Percentiles rank a stretch among this genome's conserved stretches.
Evolutionary conservation across 1,140 invertebrate genomes (phyloP).

Genomic region (Dermatophagoides farinae): DNA sequence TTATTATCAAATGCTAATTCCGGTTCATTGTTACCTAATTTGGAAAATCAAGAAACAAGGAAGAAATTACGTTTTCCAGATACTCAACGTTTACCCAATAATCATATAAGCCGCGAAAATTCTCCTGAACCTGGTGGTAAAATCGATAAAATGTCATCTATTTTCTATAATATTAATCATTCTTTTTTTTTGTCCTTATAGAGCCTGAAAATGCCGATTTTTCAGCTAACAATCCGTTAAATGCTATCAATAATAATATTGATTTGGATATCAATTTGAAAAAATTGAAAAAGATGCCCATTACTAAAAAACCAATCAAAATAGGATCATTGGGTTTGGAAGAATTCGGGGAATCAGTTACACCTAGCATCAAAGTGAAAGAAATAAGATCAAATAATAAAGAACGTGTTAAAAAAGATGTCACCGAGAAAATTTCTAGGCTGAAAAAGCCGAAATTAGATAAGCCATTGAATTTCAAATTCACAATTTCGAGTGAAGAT

Average conservation of each 20-base stretch:
- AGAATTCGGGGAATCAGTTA: not conserved
- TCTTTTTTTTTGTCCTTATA: no score
- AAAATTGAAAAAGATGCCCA: not conserved
- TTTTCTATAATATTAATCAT: no score
- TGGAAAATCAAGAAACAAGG: not conserved
- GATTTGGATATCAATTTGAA: not conserved
- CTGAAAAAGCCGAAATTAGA: not conserved
- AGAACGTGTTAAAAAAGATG: not conserved
- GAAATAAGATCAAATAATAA: slow-evolving; percentile 7
- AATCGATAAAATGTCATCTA: slow-evolving; percentile 2
- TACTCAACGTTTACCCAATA: not conserved
- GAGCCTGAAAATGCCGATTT: not conserved
- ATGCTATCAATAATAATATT: no score
- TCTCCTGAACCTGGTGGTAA: not conserved
- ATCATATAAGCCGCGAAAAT: not conserved
- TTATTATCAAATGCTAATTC: no score
- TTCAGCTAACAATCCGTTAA: no score
- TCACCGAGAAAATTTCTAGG: not conserved
- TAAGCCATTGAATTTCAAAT: not conserved
- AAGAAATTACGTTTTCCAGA: not conserved
- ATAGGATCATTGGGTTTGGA: not conserved
- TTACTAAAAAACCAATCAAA: not conserved
- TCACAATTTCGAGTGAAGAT: not conserved
- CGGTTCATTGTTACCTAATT: no score
- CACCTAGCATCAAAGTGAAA: not conserved